Evolutionary conservation across 2,797 vertebrate species (phyloP), one percentile per base, ranked within the genome.

Genomic region (Cyclopterus lumpus): DNA sequence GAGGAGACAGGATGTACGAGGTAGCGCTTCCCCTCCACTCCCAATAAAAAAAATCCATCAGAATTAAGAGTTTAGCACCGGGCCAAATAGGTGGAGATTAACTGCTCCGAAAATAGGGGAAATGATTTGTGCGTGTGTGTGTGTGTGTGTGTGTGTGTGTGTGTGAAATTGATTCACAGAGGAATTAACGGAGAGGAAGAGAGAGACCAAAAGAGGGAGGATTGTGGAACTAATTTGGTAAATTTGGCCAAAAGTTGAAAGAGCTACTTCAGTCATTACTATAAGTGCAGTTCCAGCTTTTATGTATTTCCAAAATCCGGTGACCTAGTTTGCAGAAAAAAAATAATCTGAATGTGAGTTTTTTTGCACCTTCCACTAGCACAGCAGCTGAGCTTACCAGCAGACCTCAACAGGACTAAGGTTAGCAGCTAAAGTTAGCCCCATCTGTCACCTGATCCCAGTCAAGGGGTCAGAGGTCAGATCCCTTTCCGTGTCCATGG

Each of bases 361-460:
- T 74, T 72, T 59, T 73, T 79, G 65, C 66, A 60, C 42, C 38
- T 64, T 77, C 65, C 36, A 68, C 57, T 40, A 76, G 44, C 26
- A 15, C 55, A 59, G 86, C 75, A 79, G 82, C 81, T 80, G 73
- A 78, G 51, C 55, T 79, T 83, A 75, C 85, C 67, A 61, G 51
- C 16, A 2, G 71, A 77, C 55, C 69, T 77, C 73, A 78, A 77
- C 24, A 68, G 61, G 76, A 81, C 87, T 89, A 91, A 86, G 91
- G 87, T 91, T 91, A 90, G 89, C 81, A 1, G 82, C 83, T 86
- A 88, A 90, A 89, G 86, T 91, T 92, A 91, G 88, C 73, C 24
- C 59, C 11, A 2, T 58, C 73, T 81, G 92, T 91, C 86, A 93
- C 83, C 88, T 84, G 90, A 93, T 88, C 85, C 75, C 65, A 67